phyloP scores from a whole-genome alignment of 1,140 invertebrate genomes.

The Alviniconcha marisindica region DNA sequence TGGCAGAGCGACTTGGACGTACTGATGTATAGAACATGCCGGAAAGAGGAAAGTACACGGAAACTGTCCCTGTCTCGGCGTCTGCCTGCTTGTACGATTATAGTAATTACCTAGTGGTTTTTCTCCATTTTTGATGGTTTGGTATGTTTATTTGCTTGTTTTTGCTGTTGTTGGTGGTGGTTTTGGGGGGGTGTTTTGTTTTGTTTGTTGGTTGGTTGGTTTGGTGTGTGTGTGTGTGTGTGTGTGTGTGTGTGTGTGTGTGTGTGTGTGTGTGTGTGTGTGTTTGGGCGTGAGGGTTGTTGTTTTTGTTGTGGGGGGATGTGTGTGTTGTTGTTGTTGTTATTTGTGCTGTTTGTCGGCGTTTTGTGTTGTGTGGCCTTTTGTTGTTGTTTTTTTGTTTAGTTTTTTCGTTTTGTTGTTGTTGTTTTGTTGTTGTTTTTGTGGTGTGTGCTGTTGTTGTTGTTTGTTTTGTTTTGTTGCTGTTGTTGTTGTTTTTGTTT shows the following conservation, averaged over 20 bases:
- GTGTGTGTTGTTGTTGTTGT: neutral
- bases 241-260: neutral
- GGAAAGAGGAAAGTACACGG: too few species aligned
- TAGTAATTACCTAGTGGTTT: too few species aligned
- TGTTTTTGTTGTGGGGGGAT: neutral
- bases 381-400: slow-evolving; percentile 11
- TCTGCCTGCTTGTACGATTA: too few species aligned
- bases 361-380: neutral
- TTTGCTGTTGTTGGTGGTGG: neutral
- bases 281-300: neutral
- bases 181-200: neutral
- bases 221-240: neutral
- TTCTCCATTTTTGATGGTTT: neutral
- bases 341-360: neutral
- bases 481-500: too few species aligned
- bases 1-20: too few species aligned
- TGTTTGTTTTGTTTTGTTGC: neutral
- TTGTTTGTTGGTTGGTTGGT: neutral
- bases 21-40: too few species aligned
- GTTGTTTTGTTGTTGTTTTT: neutral
- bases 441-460: slow-evolving; percentile 11
- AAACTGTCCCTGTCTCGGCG: too few species aligned
- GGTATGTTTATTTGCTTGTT: neutral
- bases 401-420: neutral
- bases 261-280: neutral